Percentiles rank a stretch among this genome's conserved stretches.
These are phyloP conservation scores for Nesidiocoris tenuis DNA, from an alignment of 2,888 invertebrate species.

Conservation along the genomic window DNA sequence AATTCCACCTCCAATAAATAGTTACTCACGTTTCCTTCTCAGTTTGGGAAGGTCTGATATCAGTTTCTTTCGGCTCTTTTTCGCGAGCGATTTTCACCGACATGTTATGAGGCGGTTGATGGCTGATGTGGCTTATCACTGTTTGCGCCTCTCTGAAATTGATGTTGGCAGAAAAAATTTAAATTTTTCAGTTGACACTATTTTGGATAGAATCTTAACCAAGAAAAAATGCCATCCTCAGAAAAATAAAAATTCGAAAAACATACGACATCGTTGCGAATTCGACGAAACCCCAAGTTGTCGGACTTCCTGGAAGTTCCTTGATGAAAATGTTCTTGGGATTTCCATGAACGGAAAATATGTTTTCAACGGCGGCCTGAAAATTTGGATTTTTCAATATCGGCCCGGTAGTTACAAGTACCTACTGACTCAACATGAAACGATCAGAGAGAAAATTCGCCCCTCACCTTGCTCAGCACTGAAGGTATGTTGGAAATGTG, in stretches of 20 bases:
- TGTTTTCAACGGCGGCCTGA: conserved; percentile 12
- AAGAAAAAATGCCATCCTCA: no score
- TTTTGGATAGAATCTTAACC: no score
- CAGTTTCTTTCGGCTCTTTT: not conserved
- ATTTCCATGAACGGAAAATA: conserved; percentile 5
- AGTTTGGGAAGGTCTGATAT: no score
- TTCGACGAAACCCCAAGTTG: conserved; percentile 16
- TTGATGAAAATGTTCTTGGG: not conserved
- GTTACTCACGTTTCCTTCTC: no score
- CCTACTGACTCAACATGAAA: no score
- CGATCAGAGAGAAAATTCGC: no score
- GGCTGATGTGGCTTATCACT: not conserved
- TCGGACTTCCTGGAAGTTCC: not conserved
- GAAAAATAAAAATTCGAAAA: not conserved
- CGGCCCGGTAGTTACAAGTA: no score
- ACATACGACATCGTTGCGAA: conserved; percentile 3
- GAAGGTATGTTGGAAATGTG: conserved; percentile 12
- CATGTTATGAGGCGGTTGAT: not conserved
- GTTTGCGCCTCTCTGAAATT: conserved; percentile 19
- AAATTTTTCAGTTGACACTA: no score
- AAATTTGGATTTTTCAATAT: no score
- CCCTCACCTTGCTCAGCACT: not conserved
- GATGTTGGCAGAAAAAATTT: no score
- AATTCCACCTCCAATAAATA: no score
- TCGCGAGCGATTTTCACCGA: conserved; percentile 8